phyloP scores from a whole-genome alignment of 1,140 invertebrate species.

The Tachypleus tridentatus region DNA sequence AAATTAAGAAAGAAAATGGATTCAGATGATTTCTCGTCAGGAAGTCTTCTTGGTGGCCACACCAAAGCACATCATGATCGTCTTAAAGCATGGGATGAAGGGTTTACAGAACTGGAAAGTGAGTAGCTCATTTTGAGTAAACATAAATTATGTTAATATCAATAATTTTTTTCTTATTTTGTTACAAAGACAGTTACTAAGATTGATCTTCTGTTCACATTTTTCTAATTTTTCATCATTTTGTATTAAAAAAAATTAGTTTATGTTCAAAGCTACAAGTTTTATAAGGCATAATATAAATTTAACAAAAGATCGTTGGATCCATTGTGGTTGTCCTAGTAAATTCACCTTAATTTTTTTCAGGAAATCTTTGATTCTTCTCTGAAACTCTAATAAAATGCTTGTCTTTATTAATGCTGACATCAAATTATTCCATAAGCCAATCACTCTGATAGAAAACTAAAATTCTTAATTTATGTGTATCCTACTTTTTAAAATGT shows the following conservation, averaged over 20 bases:
- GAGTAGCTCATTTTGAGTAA: background rate
- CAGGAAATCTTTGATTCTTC: no score
- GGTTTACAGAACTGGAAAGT: conserved; percentile 18
- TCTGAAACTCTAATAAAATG: no score
- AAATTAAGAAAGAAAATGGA: no score
- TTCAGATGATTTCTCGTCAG: conserved; percentile 11
- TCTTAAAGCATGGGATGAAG: conserved; percentile 18
- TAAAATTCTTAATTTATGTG: no score
- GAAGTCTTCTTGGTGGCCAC: conserved; percentile 10
- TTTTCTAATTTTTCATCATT: background rate
- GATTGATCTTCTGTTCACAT: background rate
- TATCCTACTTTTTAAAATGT: no score
- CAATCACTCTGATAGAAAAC: no score
- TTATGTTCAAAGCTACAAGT: conserved; percentile 12
- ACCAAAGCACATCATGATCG: conserved; percentile 10
- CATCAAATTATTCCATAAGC: no score
- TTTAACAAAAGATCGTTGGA: conserved; percentile 12
- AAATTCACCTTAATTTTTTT: no score
- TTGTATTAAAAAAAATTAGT: background rate
- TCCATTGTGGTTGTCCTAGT: no score
- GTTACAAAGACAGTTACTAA: background rate
- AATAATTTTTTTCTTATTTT: background rate
- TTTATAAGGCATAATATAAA: conserved; percentile 6
- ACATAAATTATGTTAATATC: background rate
- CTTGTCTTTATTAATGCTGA: no score